Evolutionary conservation across 2,113 vertebrate species (phyloP).

Genomic region (Helogale parvula): DNA sequence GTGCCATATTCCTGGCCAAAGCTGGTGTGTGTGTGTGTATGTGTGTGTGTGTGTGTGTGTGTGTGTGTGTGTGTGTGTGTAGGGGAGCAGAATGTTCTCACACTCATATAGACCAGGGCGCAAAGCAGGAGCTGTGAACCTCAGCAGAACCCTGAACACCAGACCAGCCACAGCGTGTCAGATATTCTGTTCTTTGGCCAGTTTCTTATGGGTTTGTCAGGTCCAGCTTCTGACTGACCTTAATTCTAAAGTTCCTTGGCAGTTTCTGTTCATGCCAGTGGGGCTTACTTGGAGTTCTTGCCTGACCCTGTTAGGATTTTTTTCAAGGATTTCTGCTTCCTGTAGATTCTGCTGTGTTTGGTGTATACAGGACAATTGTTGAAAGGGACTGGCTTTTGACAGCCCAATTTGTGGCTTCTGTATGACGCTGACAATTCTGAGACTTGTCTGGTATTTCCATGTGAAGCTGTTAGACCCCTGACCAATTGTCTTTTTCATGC

Average conservation of each 20-base stretch:
- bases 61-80: background rate
- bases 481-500: constrained; percentile 44
- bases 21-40: background rate
- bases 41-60: background rate
- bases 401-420: constrained; percentile 39
- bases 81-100: background rate
- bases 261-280: background rate
- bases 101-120: background rate
- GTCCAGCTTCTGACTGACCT: background rate
- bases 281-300: background rate
- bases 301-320: background rate
- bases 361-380: background rate
- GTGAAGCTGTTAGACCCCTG: background rate
- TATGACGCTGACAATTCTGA: constrained; percentile 34
- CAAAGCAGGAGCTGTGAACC: background rate
- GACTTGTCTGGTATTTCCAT: constrained; percentile 34
- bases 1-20: background rate
- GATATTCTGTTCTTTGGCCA: background rate
- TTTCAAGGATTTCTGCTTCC: background rate
- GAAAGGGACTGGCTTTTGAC: constrained; percentile 1
- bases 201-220: background rate
- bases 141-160: background rate
- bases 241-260: background rate
- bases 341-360: background rate
- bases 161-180: background rate